Conservation (phyloP, 2,888 invertebrate genomes). For the Rotaria magnacalcarata region DNA sequence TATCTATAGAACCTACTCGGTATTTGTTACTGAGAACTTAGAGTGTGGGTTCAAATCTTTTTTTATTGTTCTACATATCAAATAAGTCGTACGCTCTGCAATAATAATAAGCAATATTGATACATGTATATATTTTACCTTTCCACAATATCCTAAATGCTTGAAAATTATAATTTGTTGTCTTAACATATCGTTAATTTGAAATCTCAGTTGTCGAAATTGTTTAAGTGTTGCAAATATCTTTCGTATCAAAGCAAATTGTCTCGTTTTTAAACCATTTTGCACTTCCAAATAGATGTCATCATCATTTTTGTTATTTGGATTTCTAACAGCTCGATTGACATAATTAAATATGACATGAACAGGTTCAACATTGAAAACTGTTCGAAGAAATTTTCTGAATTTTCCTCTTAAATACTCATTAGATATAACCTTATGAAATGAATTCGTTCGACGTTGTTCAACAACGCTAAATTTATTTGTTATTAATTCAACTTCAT, state of each 20-base stretch:
- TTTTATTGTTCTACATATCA: too few relatives aligned
- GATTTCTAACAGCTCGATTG: constrained; percentile 28
- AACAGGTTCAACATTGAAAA: constrained; percentile 21
- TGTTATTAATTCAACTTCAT: background rate
- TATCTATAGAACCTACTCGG: too few relatives aligned
- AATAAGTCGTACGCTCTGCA: too few relatives aligned
- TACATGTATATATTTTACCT: background rate
- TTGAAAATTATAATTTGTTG: constrained; percentile 27
- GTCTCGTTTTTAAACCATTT: background rate
- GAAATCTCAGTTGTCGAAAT: background rate
- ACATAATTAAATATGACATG: constrained; percentile 20
- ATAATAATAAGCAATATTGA: too few relatives aligned
- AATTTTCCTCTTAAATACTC: background rate
- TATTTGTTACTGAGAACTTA: too few relatives aligned
- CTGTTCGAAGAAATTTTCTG: constrained; percentile 27
- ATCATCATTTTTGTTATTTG: background rate
- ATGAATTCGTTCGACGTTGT: background rate
- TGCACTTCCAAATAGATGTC: constrained; percentile 8
- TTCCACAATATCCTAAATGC: constrained; percentile 26
- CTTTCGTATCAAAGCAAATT: background rate
- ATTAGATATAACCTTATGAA: background rate
- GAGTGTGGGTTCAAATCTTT: too few relatives aligned
- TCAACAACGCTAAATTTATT: background rate
- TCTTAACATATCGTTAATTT: constrained; percentile 28
- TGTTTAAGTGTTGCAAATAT: background rate